Percentiles rank a stretch among this genome's conserved stretches.
Conservation (phyloP, 2,888 invertebrate genomes). For the Augiades crinisus region DNA sequence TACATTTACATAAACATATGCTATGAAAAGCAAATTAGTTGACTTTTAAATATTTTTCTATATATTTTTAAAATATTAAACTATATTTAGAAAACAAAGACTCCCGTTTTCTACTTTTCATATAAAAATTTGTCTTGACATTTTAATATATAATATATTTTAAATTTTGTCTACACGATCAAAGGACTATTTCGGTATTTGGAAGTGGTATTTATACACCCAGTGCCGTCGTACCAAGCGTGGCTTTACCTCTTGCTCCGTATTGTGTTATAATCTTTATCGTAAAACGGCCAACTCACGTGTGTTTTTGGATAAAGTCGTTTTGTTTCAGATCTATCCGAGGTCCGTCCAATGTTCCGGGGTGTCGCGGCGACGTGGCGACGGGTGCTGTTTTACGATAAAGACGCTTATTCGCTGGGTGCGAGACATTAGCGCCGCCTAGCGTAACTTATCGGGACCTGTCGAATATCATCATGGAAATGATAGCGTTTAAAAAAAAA, state of each 20-base stretch:
- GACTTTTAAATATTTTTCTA: no score
- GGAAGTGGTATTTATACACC: background rate
- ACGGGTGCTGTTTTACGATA: background rate
- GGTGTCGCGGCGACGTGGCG: background rate
- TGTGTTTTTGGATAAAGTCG: background rate
- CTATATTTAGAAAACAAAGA: no score
- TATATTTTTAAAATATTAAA: no score
- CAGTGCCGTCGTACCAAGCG: background rate
- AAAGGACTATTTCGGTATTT: background rate
- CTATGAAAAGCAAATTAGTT: no score
- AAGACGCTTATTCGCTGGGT: background rate
- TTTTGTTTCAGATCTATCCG: background rate
- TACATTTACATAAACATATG: no score
- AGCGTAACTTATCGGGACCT: background rate
- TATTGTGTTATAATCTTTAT: background rate
- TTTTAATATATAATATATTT: no score
- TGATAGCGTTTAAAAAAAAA: background rate
- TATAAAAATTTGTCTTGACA: no score
- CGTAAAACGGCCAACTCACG: background rate
- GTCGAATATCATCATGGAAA: background rate
- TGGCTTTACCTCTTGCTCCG: background rate
- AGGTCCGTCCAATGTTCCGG: background rate
- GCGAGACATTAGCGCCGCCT: background rate
- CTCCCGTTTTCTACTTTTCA: no score
- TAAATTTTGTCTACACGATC: no score